phyloP scores from a whole-genome alignment of 2,888 invertebrate species.

The Pollenia amentaria region DNA sequence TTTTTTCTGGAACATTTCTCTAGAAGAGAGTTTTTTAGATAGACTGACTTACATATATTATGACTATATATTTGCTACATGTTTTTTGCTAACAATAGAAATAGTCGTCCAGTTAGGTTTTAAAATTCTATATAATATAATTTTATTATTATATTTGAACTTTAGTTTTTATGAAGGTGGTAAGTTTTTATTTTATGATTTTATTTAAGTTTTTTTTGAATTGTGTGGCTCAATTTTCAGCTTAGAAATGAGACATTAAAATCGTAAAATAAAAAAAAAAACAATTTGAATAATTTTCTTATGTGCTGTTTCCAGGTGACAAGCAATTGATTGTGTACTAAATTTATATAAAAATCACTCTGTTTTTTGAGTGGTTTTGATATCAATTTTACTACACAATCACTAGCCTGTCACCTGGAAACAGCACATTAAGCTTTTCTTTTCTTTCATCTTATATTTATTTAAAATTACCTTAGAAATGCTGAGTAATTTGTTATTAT shows the following conservation, averaged over 20 bases:
- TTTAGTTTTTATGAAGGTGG: conserved; percentile 52
- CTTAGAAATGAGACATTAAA: background rate
- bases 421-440: too few relatives aligned
- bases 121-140: conserved; percentile 30
- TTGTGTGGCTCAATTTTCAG: background rate
- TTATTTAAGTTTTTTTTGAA: conserved; percentile 16
- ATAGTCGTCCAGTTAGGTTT: background rate
- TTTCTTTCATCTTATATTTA: too few relatives aligned
- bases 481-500: background rate
- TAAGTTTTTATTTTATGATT: conserved; percentile 36
- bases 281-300: background rate
- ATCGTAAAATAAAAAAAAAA: background rate
- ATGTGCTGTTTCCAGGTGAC: too few relatives aligned
- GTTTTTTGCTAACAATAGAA: too few relatives aligned
- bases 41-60: background rate
- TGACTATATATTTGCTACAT: background rate
- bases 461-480: background rate
- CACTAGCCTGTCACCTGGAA: too few relatives aligned
- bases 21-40: background rate
- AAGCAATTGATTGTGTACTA: too few relatives aligned
- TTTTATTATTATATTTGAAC: conserved; percentile 55
- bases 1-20: conserved; percentile 5
- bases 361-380: too few relatives aligned
- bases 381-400: too few relatives aligned
- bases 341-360: too few relatives aligned